These are phyloP conservation scores for Tuberolachnus salignus DNA, from an alignment of 2,888 invertebrate genomes.

Conservation along the genomic window DNA sequence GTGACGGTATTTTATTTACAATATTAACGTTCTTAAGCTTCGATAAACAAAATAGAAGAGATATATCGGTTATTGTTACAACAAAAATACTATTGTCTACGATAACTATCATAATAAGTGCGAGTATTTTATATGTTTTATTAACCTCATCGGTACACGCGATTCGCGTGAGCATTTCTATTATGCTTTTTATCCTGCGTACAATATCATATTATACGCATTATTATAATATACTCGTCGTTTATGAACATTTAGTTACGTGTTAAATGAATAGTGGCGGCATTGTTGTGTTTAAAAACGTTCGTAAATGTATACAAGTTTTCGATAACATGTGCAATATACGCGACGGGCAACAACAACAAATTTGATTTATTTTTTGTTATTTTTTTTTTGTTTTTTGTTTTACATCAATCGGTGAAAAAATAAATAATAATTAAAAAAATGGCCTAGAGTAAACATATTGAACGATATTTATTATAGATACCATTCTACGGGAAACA, in stretches of 20 bases:
- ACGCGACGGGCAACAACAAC: background rate
- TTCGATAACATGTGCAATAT: background rate
- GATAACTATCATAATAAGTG: too few relatives aligned
- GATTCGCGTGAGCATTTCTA: too few relatives aligned
- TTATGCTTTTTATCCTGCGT: too few relatives aligned
- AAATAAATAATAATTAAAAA: background rate
- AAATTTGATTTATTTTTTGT: background rate
- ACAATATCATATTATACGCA: background rate
- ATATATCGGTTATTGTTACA: background rate
- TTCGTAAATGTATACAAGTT: too few relatives aligned
- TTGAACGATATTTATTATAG: too few relatives aligned
- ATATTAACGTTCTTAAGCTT: constrained; percentile 9
- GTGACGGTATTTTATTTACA: constrained; percentile 20
- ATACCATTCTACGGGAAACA: constrained; percentile 43
- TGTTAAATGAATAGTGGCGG: background rate
- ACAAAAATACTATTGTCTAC: background rate
- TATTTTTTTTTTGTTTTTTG: background rate
- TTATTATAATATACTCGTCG: too few relatives aligned
- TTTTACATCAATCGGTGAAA: background rate
- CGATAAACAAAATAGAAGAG: background rate
- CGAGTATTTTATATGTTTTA: too few relatives aligned
- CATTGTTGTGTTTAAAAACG: too few relatives aligned
- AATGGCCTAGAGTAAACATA: too few relatives aligned
- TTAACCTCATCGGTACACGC: too few relatives aligned
- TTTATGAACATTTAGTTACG: background rate